Evolutionary conservation across 2,797 vertebrate genomes (phyloP).

Genomic region (Naso thynnoides): DNA sequence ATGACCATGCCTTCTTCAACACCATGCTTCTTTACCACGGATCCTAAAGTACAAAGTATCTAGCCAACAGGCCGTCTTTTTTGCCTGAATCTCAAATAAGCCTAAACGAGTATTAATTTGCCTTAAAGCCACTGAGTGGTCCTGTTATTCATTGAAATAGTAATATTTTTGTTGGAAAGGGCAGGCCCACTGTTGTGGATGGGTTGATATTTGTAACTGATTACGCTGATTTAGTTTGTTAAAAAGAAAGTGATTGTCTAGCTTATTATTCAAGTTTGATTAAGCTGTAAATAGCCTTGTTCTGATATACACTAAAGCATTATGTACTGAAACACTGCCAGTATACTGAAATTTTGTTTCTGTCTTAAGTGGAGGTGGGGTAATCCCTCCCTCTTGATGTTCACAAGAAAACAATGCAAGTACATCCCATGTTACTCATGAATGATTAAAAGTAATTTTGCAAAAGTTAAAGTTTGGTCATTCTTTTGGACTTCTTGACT

Average conservation of each 20-base stretch:
- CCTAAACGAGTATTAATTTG: slow-evolving; percentile 56
- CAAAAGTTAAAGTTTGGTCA: slow-evolving; percentile 22
- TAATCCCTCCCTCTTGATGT: slow-evolving; percentile 7
- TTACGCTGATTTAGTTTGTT: slow-evolving; percentile 22
- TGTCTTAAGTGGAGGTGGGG: slow-evolving; percentile 17
- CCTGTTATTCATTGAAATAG: slow-evolving; percentile 17
- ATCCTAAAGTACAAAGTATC: slow-evolving; percentile 81
- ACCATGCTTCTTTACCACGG: slow-evolving; percentile 93
- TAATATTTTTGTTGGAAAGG: slow-evolving; percentile 34
- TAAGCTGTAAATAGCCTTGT: slow-evolving; percentile 38
- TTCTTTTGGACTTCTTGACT: neutral
- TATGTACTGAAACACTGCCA: slow-evolving; percentile 55
- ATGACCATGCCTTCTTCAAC: slow-evolving; percentile 88
- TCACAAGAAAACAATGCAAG: slow-evolving; percentile 15
- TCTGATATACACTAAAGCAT: slow-evolving; percentile 37
- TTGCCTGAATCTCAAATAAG: slow-evolving; percentile 34
- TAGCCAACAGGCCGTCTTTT: slow-evolving; percentile 7
- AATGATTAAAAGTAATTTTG: slow-evolving; percentile 46
- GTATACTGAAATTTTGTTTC: slow-evolving; percentile 39
- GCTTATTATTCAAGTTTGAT: slow-evolving; percentile 22
- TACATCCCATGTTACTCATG: slow-evolving; percentile 18
- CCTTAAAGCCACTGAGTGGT: slow-evolving; percentile 70
- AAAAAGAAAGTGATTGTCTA: slow-evolving; percentile 32
- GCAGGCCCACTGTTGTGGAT: slow-evolving; percentile 38
- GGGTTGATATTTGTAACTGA: slow-evolving; percentile 19